Conservation (phyloP, 2,797 vertebrate genomes). For the Rhinichthys osculus region DNA sequence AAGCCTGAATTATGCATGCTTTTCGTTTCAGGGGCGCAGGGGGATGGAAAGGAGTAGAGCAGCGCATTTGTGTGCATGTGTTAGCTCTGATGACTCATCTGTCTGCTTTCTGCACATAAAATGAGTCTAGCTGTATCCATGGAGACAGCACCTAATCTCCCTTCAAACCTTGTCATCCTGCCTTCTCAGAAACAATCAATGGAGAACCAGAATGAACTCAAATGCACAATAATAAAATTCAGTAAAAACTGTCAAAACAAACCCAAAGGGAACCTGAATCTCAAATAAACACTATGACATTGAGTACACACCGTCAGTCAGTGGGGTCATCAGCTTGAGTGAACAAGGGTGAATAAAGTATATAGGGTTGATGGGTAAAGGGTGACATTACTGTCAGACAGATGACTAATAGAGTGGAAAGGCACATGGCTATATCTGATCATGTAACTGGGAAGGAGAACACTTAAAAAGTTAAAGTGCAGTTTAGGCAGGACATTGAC, state of each 20-base stretch:
- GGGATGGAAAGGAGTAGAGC: conserved; percentile 30
- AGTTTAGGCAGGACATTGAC: neutral
- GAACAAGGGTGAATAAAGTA: neutral
- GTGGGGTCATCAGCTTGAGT: neutral
- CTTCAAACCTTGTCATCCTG: conserved; percentile 23
- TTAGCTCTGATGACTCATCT: conserved; percentile 67
- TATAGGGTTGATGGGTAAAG: conserved; percentile 4
- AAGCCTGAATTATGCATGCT: conserved; percentile 61
- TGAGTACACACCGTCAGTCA: neutral
- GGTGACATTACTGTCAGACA: neutral
- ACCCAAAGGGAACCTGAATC: neutral
- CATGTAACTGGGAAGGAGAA: neutral
- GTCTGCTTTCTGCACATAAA: conserved; percentile 67
- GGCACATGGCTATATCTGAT: neutral
- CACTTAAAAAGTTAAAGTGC: neutral
- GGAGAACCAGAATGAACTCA: neutral
- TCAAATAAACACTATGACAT: neutral
- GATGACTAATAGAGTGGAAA: neutral
- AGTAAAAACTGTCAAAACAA: neutral
- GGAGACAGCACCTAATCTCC: conserved; percentile 67
- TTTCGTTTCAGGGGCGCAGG: conserved; percentile 37
- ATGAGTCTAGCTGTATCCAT: conserved; percentile 68
- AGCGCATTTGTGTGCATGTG: conserved; percentile 16
- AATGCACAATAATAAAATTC: neutral
- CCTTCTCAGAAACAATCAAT: conserved; percentile 37